These are phyloP conservation scores for Dryococelus australis DNA, from an alignment of 2,888 invertebrate species.

Conservation along the genomic window DNA sequence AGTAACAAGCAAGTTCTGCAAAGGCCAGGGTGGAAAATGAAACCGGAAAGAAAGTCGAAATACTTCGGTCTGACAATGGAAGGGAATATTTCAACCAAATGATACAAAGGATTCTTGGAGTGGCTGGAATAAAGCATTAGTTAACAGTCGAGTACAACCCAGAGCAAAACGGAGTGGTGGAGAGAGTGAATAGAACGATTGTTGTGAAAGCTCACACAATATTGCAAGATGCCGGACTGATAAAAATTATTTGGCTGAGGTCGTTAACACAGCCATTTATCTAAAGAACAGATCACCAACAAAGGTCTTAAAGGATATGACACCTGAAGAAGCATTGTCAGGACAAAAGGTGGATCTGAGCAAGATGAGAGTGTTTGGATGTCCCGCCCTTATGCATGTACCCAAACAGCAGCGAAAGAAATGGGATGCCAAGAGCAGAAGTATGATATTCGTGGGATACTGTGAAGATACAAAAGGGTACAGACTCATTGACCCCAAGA, in stretches of 20 bases:
- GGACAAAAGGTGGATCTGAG: too few species aligned
- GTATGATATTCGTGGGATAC: too few species aligned
- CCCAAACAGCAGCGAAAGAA: too few species aligned
- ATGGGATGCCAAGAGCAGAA: too few species aligned
- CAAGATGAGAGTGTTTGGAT: too few species aligned
- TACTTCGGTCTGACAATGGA: neutral
- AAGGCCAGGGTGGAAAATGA: too few species aligned
- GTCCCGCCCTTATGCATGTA: too few species aligned
- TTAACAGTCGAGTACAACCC: neutral
- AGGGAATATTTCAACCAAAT: neutral
- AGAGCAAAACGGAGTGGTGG: neutral
- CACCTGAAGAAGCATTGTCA: neutral
- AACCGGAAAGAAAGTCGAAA: too few species aligned
- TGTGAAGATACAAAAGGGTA: too few species aligned
- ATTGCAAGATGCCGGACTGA: neutral
- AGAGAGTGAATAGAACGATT: constrained; percentile 1
- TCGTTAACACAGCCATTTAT: neutral
- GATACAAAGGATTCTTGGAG: neutral
- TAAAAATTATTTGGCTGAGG: neutral
- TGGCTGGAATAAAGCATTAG: neutral
- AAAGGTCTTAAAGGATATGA: neutral
- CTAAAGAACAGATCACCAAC: too few species aligned
- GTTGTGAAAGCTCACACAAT: neutral
- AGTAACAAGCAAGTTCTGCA: too few species aligned
- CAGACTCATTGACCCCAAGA: too few species aligned